Evolutionary conservation across 2,113 vertebrate genomes (phyloP).

Genomic region (Montifringilla adamsi): DNA sequence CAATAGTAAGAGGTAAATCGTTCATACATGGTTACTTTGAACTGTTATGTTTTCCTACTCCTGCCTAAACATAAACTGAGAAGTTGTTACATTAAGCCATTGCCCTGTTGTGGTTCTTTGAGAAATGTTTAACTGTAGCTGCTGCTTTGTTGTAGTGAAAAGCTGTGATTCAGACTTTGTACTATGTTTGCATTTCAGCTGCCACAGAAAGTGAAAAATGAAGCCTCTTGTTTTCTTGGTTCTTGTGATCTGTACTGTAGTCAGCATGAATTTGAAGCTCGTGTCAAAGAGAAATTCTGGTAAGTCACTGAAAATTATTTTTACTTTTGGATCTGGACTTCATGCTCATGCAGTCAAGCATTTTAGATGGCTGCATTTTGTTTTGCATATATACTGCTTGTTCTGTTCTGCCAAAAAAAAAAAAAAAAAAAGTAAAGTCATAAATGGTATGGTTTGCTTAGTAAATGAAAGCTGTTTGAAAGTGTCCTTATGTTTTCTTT

Average conservation of each 20-base stretch:
- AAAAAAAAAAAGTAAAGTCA: background rate
- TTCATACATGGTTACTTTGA: conserved; percentile 19
- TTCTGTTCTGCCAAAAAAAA: background rate
- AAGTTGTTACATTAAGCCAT: background rate
- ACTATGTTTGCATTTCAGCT: conserved; percentile 70
- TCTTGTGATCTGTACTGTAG: conserved; percentile 80
- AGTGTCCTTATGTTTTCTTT: background rate
- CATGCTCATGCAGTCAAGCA: background rate
- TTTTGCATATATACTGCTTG: background rate
- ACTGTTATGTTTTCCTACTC: conserved; percentile 11
- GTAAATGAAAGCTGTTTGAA: background rate
- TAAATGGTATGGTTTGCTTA: background rate
- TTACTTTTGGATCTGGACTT: conserved; percentile 11
- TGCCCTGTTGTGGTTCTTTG: conserved; percentile 8
- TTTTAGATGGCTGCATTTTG: background rate
- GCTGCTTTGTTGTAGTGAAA: conserved; percentile 40
- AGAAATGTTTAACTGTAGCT: conserved; percentile 37
- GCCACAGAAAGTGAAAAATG: conserved; percentile 79
- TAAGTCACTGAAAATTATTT: conserved; percentile 73
- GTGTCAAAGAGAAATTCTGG: conserved; percentile 97
- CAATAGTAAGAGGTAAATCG: background rate
- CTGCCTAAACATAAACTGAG: conserved; percentile 35
- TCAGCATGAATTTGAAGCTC: conserved; percentile 87
- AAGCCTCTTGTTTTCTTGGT: conserved; percentile 81
- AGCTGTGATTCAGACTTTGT: conserved; percentile 50